Evolutionary conservation across 2,888 invertebrate species (phyloP), one percentile per base, ranked within the genome.

Genomic region (Ennomos fuscantarius): DNA sequence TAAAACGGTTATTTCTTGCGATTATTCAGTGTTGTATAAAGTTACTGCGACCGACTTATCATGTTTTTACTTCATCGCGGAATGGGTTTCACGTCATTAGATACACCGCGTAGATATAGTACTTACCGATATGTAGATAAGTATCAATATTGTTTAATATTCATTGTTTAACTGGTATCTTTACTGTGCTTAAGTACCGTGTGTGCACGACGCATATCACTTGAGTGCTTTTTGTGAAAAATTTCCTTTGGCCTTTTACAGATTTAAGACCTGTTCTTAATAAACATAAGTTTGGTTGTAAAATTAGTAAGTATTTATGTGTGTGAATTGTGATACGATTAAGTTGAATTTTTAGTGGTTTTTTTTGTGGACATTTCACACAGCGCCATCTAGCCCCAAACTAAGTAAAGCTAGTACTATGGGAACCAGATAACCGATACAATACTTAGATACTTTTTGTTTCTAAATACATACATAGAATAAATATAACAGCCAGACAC

Each of bases 1-100:
- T 85, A 83, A 87, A 87, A 86, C 84, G 82, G 82, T 82, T 81
- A 73, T 86, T 85, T 87, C 84, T 87, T 83, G 79, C 83, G 81
- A 82, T 84, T 76, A 74, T 82, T 80, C 82, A 84, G 81, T 83
- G 84, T 85, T 87, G 83, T 83, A 86, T 84, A 84, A 86, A 86
- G 80, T 80, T 79, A 77, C 80, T 81, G 74, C 70, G 77, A n/a
- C 72, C 74, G 68, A 78, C 73, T 76, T 79, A 77, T 76, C 72
- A 75, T 65, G 72, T 76, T 82, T 84, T 86, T 83, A 79, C 77
- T 72, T 60, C 65, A 69, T 66, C 68, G 67, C 66, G 72, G 72
- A 74, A 74, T 80, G 70, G 74, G 80, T 87, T 89, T 89, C 85
- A 83, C 84, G 63, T 84, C 84, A 87, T 89, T 88, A 86, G 78